Percentiles rank a stretch among this genome's conserved stretches.
Evolutionary conservation across 2,797 vertebrate genomes (phyloP).

Genomic region (Neoniphon sammara): DNA sequence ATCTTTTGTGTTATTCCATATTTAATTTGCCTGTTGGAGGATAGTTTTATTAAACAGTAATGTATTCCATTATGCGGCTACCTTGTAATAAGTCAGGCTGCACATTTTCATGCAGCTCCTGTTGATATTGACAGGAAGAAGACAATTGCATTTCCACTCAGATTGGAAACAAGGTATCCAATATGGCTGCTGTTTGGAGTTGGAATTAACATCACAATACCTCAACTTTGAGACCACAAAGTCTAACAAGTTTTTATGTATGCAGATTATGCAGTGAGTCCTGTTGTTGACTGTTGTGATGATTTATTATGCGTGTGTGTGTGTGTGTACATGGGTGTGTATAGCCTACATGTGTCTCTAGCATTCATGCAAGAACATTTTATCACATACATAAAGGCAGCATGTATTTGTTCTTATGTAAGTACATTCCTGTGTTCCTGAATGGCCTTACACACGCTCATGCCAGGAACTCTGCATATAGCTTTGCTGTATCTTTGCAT

Average conservation of each 20-base stretch:
- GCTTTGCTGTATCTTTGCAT: conserved; percentile 56
- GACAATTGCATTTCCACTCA: conserved; percentile 1
- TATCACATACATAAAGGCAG: neutral
- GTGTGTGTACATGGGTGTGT: neutral
- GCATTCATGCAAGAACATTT: neutral
- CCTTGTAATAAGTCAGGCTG: conserved; percentile 44
- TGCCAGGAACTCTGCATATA: conserved; percentile 35
- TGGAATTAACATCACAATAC: conserved; percentile 13
- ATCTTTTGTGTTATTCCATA: conserved; percentile 37
- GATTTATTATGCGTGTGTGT: neutral
- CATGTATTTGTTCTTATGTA: neutral
- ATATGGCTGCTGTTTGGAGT: neutral
- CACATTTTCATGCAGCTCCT: conserved; percentile 24
- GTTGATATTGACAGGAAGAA: conserved; percentile 6
- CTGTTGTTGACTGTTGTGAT: conserved; percentile 1
- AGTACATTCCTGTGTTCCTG: neutral
- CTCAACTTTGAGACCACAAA: neutral
- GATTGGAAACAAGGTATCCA: conserved; percentile 2
- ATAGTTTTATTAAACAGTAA: conserved; percentile 33
- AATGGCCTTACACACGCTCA: conserved; percentile 34
- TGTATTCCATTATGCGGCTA: conserved; percentile 47
- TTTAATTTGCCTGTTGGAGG: conserved; percentile 29
- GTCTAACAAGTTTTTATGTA: neutral
- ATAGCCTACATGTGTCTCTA: neutral
- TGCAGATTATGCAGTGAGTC: conserved; percentile 9